These are phyloP conservation scores for Pteromalus puparum DNA, from an alignment of 1,140 invertebrate genomes.

Conservation along the genomic window DNA sequence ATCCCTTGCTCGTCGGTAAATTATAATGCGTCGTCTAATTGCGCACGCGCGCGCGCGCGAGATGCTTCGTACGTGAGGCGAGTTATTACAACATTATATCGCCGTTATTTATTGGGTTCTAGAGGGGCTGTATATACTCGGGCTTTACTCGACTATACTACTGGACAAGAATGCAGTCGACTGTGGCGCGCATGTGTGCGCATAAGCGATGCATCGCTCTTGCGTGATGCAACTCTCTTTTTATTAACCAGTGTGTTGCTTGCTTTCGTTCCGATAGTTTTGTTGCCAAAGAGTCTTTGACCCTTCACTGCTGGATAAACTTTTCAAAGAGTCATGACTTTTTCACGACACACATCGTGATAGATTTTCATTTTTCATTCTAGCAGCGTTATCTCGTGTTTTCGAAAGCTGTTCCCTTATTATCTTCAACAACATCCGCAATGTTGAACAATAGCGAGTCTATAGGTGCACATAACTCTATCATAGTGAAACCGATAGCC, in stretches of 20 bases:
- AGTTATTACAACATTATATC: conserved; percentile 48
- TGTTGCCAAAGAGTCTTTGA: not conserved
- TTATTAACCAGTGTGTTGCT: not conserved
- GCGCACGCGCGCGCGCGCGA: not conserved
- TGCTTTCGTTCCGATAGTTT: not conserved
- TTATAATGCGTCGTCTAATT: conserved; percentile 41
- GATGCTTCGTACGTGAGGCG: conserved; percentile 11
- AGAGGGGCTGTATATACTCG: not conserved
- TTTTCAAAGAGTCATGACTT: not conserved
- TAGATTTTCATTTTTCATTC: too few relatives aligned
- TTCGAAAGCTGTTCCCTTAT: not conserved
- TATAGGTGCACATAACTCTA: not conserved
- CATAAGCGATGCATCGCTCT: not conserved
- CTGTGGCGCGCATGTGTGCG: not conserved
- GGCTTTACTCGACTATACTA: not conserved
- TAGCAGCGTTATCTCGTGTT: not conserved
- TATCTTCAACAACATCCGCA: too few relatives aligned
- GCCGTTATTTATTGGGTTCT: conserved; percentile 29
- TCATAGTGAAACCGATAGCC: not conserved
- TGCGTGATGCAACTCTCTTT: not conserved
- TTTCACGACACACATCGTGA: too few relatives aligned
- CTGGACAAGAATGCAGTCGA: not conserved
- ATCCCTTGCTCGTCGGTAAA: conserved; percentile 18
- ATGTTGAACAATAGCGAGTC: too few relatives aligned
- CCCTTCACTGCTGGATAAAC: not conserved